Evolutionary conservation across 2,888 invertebrate genomes (phyloP), one percentile per base, ranked within the genome.

Genomic region (Lithophane ornitopus): DNA sequence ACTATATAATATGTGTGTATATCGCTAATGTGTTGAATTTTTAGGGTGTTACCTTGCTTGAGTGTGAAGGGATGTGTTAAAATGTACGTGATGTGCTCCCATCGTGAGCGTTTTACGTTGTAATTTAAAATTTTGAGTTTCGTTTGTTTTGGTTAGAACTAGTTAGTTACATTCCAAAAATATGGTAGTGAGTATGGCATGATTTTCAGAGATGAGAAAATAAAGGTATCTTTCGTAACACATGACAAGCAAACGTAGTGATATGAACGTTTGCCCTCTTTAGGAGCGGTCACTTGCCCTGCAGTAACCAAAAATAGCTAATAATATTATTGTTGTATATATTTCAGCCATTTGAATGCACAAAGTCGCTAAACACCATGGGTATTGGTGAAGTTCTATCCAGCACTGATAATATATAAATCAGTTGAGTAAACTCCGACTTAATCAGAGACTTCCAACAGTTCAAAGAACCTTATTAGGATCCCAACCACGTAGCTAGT

Each of bases 21-120:
- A 65, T 56, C 46, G 78, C 67, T 87, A 76, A 85, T 85, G 84
- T 84, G 79, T 72, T 65, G 61, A 69, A 82, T 72, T 80, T 80
- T 82, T 81, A 80, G 81, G 84, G 81, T 66, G 81, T 66, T 69
- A 41, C 46, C 67, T 28, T 41, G 78, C 67, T 28, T 41, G 78
- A 62, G 80, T 66, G 62, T 19, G 80, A 67, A 75, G 80, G 75
- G 75, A 84, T 80, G 83, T 52, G n/a, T 70, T 73, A 58, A 73
- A 66, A 78, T 19, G 63, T 70, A 65, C 77, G 78, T 46, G 46
- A 71, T 19, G 71, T 39, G 34, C 67, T 52, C 1, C 34, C 49
- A 28, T 6, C 41, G n/a, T 62, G 76, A 67, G 62, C 65, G 41
- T 63, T 76, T 28, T 41, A 70, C 52, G 77, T 54, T n/a, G 58